These are phyloP conservation scores for Channa maculata DNA, from an alignment of 2,113 vertebrate species.

Conservation along the genomic window DNA sequence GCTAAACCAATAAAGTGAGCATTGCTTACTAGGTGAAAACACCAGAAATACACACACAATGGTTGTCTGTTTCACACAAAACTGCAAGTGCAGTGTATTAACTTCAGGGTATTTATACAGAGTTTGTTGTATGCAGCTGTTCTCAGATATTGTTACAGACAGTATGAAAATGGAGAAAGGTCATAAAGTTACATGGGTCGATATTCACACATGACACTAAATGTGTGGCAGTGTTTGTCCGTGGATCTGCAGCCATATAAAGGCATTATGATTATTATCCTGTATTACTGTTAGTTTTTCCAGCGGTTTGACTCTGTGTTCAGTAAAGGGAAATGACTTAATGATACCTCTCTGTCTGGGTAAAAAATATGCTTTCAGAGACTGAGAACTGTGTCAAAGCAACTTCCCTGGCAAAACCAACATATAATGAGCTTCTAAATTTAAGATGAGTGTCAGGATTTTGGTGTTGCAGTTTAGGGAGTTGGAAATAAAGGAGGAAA, in stretches of 20 bases:
- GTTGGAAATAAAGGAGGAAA: background rate
- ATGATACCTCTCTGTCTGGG: background rate
- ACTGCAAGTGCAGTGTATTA: too few species aligned
- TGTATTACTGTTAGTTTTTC: too few species aligned
- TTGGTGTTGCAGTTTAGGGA: constrained; percentile 10
- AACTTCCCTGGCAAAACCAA: background rate
- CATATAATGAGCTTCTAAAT: constrained; percentile 4
- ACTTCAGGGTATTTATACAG: too few species aligned
- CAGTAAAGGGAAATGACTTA: background rate
- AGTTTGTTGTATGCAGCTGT: too few species aligned
- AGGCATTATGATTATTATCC: too few species aligned
- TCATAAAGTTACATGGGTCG: background rate
- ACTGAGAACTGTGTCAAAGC: background rate
- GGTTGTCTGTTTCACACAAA: too few species aligned
- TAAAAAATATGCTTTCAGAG: background rate
- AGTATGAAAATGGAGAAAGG: background rate
- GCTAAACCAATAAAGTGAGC: too few species aligned
- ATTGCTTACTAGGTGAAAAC: too few species aligned
- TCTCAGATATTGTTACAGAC: constrained; percentile 1
- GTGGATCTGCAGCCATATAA: too few species aligned
- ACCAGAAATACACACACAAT: too few species aligned
- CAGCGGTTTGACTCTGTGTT: background rate
- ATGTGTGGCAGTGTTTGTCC: background rate
- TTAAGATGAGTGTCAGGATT: constrained; percentile 13
- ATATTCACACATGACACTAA: background rate